phyloP scores from a whole-genome alignment of 2,888 invertebrate species.

The Apamea crenata region DNA sequence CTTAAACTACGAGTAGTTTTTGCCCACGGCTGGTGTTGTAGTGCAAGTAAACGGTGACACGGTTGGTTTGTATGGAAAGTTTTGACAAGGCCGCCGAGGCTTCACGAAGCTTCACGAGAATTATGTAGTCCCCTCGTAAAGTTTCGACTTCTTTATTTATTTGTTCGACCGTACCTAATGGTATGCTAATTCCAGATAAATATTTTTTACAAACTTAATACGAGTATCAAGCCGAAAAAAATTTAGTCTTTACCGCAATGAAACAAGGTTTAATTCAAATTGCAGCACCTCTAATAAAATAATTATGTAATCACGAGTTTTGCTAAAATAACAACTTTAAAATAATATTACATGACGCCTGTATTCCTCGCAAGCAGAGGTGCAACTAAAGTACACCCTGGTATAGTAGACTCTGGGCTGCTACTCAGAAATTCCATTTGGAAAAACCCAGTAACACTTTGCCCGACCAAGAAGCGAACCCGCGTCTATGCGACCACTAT shows the following conservation, averaged over 20 bases:
- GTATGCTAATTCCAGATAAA: constrained; percentile 33
- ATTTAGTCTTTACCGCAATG: neutral
- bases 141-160: constrained; percentile 37
- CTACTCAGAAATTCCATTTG: too few relatives aligned
- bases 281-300: neutral
- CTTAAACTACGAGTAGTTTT: neutral
- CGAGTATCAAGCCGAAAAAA: accelerated
- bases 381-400: too few relatives aligned
- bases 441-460: too few relatives aligned
- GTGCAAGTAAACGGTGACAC: too few relatives aligned
- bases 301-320: neutral
- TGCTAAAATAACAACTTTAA: neutral
- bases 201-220: neutral
- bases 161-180: constrained; percentile 20
- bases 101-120: neutral
- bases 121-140: constrained; percentile 1
- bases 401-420: too few relatives aligned
- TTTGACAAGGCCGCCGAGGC: too few relatives aligned
- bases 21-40: too few relatives aligned
- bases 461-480: too few relatives aligned
- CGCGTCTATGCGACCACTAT: too few relatives aligned
- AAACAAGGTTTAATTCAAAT: neutral
- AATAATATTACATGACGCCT: neutral
- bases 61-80: too few relatives aligned
- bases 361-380: too few relatives aligned